A percentile compares a stretch with the other conserved stretches of the same genome.
These are phyloP conservation scores for Cephalopterus ornatus DNA, from an alignment of 2,113 vertebrate genomes.

Conservation along the genomic window DNA sequence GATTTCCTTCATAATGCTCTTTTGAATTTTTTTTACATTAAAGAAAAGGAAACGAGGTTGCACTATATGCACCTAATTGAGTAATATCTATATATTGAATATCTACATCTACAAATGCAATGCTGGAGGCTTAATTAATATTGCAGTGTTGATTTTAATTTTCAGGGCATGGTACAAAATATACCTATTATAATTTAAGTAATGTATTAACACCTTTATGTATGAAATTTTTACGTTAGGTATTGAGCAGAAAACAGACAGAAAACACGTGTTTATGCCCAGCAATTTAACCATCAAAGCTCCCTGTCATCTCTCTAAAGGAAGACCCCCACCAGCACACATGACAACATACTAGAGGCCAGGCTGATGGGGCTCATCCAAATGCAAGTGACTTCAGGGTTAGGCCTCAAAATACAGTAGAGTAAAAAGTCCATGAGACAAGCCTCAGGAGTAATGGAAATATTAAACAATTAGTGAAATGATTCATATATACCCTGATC, in stretches of 20 bases:
- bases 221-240: neutral
- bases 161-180: neutral
- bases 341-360: neutral
- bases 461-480: neutral
- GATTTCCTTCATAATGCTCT: neutral
- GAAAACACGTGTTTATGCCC: neutral
- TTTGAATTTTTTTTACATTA: neutral
- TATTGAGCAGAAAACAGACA: neutral
- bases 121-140: neutral
- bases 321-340: accelerated
- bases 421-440: neutral
- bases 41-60: neutral
- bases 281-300: neutral
- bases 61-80: neutral
- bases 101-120: neutral
- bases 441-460: neutral
- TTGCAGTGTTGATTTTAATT: neutral
- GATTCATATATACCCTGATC: neutral
- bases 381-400: neutral
- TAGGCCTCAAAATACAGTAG: neutral
- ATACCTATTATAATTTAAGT: neutral
- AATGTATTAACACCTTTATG: neutral
- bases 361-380: neutral
- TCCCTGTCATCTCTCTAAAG: neutral
- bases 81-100: neutral